These are phyloP conservation scores for Cryptoprocta ferox DNA, from an alignment of 2,797 vertebrate species.

Conservation along the genomic window DNA sequence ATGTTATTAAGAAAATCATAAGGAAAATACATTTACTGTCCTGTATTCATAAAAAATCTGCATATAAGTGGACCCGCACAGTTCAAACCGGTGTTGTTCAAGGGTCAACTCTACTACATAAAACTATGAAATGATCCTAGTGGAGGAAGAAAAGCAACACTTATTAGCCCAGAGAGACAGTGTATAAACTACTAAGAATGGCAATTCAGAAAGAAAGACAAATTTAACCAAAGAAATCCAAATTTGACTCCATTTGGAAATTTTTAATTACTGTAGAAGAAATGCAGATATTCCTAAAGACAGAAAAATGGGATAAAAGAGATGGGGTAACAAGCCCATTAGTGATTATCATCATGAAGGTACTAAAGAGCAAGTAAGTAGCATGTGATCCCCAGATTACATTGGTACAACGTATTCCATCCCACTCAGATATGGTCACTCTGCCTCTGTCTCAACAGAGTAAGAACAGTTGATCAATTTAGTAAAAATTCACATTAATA, in stretches of 20 bases:
- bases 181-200: neutral
- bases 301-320: constrained; percentile 18
- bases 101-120: neutral
- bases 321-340: neutral
- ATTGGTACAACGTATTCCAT: neutral
- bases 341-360: neutral
- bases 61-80: neutral
- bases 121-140: constrained; percentile 31
- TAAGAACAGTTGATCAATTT: neutral
- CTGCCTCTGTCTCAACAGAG: neutral
- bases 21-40: neutral
- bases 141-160: constrained; percentile 24
- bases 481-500: constrained; percentile 46
- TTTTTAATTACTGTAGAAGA: constrained; percentile 26
- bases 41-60: neutral
- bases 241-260: neutral
- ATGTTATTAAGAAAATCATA: neutral
- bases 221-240: neutral
- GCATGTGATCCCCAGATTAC: neutral
- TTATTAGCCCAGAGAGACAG: neutral
- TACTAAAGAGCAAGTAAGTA: neutral
- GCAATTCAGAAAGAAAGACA: constrained; percentile 39
- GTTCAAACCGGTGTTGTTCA: neutral
- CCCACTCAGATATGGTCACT: neutral
- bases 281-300: constrained; percentile 30